Percentiles rank a stretch among this genome's conserved stretches.
phyloP scores from a whole-genome alignment of 2,113 vertebrate genomes.

The Aleadryas rufinucha region DNA sequence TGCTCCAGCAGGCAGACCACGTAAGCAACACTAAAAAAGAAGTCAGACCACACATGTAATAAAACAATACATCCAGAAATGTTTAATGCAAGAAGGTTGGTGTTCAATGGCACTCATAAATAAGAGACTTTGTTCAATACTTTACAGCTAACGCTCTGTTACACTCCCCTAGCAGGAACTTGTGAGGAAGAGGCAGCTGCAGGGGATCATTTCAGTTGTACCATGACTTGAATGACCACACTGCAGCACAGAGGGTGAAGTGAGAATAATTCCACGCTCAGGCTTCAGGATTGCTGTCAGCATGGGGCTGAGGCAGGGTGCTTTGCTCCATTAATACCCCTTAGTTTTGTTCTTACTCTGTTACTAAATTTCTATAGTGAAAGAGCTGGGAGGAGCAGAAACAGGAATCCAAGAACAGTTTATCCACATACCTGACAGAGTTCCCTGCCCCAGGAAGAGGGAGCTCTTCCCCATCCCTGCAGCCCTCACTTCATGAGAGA shows the following conservation, averaged over 20 bases:
- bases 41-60: not conserved
- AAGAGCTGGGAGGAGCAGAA: not conserved
- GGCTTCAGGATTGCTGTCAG: not conserved
- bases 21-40: not conserved
- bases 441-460: not conserved
- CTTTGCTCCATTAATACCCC: not conserved
- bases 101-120: constrained; percentile 39
- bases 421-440: not conserved
- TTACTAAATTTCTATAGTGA: not conserved
- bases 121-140: constrained; percentile 28
- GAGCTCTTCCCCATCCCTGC: not conserved
- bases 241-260: not conserved
- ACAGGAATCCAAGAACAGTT: rapidly evolving
- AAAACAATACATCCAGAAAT: not conserved
- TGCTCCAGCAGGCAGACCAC: not conserved
- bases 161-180: not conserved
- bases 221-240: not conserved
- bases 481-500: not conserved
- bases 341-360: not conserved
- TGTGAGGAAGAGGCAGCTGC: not conserved
- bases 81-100: constrained; percentile 28
- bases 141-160: not conserved
- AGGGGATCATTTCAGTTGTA: not conserved
- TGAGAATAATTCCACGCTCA: not conserved
- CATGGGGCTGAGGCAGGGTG: not conserved